Evolutionary conservation across 1,140 invertebrate genomes (phyloP).

Genomic region (Oryctes rhinoceros): DNA sequence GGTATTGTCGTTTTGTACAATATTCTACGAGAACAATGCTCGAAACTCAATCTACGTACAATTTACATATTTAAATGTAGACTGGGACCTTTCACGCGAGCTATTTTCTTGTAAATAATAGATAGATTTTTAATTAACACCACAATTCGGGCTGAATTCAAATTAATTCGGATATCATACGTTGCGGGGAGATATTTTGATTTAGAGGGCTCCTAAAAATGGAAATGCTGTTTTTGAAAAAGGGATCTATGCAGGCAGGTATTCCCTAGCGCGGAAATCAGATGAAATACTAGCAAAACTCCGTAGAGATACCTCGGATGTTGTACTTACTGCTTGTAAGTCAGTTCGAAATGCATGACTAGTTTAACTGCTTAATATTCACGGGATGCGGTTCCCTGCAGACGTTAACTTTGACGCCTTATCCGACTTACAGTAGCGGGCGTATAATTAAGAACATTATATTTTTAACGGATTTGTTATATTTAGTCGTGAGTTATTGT

Average conservation of each 20-base stretch:
- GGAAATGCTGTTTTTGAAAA: neutral
- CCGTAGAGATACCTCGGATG: neutral
- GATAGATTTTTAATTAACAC: too few species aligned
- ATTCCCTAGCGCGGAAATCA: neutral
- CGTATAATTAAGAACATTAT: too few species aligned
- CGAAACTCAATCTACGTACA: neutral
- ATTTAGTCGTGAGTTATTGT: too few species aligned
- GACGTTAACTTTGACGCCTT: neutral
- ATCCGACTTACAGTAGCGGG: neutral
- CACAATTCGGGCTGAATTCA: too few species aligned
- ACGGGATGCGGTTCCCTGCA: neutral
- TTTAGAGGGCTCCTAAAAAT: too few species aligned
- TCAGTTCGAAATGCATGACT: neutral
- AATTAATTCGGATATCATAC: too few species aligned
- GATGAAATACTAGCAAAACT: neutral
- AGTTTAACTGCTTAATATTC: constrained; percentile 2
- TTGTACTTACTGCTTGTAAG: constrained; percentile 5
- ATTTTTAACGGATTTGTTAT: too few species aligned
- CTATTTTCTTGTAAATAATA: too few species aligned
- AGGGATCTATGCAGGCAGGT: neutral
- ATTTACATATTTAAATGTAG: constrained; percentile 7
- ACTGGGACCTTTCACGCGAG: neutral
- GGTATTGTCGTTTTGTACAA: neutral
- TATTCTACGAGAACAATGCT: neutral
- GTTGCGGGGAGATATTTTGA: too few species aligned